Conservation (phyloP, 2,797 vertebrate species). For the Enteromius unitaeniatus region DNA sequence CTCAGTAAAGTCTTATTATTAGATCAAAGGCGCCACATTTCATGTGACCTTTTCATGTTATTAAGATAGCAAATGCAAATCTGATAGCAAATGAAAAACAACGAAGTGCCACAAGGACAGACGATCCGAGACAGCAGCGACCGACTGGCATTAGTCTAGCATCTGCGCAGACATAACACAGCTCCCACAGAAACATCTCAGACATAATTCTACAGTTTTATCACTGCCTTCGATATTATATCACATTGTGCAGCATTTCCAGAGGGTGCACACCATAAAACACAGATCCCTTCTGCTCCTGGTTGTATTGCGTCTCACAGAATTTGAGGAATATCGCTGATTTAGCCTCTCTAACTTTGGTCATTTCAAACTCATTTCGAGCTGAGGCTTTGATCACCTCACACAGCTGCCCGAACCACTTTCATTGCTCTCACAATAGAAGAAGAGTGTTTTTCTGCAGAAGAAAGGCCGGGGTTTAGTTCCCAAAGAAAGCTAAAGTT, state of each 20-base stretch:
- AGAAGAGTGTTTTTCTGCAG: conserved; percentile 79
- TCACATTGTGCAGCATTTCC: conserved; percentile 5
- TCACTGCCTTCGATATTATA: conserved; percentile 31
- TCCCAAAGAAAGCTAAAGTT: conserved; percentile 85
- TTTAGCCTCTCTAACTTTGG: conserved; percentile 57
- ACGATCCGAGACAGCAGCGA: background rate
- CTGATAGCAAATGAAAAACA: conserved; percentile 50
- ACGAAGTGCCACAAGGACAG: conserved; percentile 44
- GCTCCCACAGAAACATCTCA: conserved; percentile 2
- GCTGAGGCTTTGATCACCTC: conserved; percentile 81
- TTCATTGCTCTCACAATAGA: conserved; percentile 78
- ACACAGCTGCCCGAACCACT: conserved; percentile 76
- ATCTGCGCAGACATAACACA: conserved; percentile 52
- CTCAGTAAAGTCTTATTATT: conserved; percentile 18
- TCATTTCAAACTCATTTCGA: conserved; percentile 81
- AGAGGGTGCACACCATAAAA: conserved; percentile 1
- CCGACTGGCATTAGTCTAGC: conserved; percentile 12
- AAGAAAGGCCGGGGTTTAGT: conserved; percentile 82
- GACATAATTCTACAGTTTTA: conserved; percentile 43
- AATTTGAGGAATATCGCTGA: conserved; percentile 45
- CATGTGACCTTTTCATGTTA: conserved; percentile 29
- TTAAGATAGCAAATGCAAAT: conserved; percentile 19
- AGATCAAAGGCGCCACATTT: conserved; percentile 41
- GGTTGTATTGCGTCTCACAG: conserved; percentile 53
- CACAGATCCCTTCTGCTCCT: conserved; percentile 19